These are phyloP conservation scores for Dromiciops gliroides DNA, from an alignment of 2,113 vertebrate species.

Conservation along the genomic window DNA sequence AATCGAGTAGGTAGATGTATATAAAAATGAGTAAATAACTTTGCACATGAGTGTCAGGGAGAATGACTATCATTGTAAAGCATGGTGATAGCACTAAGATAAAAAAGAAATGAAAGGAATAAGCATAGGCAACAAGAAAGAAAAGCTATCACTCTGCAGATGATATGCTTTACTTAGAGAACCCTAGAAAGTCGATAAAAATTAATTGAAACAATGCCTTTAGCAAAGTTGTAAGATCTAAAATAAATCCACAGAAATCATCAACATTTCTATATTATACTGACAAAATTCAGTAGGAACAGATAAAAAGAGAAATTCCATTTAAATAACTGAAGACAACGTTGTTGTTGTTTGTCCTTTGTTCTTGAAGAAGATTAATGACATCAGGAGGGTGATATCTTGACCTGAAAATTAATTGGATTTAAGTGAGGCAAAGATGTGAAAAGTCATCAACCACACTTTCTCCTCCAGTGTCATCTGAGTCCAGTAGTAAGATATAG, in stretches of 20 bases:
- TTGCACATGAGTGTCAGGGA: background rate
- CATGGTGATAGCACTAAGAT: background rate
- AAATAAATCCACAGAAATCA: background rate
- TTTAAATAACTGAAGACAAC: background rate
- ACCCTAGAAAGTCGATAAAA: background rate
- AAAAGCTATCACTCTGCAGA: background rate
- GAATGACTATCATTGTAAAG: background rate
- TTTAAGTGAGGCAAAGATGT: too few species aligned
- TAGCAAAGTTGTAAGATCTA: background rate
- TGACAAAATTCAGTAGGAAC: background rate
- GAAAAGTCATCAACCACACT: too few species aligned
- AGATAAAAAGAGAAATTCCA: background rate
- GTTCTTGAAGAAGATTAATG: too few species aligned
- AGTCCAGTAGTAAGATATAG: too few species aligned
- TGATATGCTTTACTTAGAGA: background rate
- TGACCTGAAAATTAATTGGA: too few species aligned
- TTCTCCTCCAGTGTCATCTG: too few species aligned
- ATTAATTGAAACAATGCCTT: background rate
- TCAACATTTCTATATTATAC: background rate
- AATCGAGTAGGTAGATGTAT: background rate
- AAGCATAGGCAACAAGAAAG: background rate
- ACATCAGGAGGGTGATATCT: too few species aligned
- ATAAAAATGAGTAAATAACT: background rate
- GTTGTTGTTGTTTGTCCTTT: too few species aligned
- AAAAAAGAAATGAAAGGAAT: background rate